phyloP scores from a whole-genome alignment of 2,113 vertebrate genomes.

The Trogon melanurus region DNA sequence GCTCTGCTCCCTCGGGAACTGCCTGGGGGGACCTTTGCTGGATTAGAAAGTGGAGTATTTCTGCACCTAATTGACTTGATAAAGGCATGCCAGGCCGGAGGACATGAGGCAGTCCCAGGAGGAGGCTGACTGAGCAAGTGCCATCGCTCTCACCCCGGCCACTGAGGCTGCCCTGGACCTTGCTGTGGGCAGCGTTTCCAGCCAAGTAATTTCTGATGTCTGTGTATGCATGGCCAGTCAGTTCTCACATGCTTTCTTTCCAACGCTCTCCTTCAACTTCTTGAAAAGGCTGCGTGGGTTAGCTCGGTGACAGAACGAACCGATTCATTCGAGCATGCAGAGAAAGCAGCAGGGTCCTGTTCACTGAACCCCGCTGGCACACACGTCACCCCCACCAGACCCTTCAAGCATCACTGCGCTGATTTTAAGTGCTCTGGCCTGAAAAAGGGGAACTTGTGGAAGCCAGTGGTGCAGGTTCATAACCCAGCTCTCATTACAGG shows the following conservation, averaged over 20 bases:
- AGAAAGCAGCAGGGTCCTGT: neutral
- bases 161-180: neutral
- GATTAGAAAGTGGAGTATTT: neutral
- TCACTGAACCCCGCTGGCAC: neutral
- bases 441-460: neutral
- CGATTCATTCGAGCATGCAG: fast-evolving
- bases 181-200: neutral
- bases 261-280: neutral
- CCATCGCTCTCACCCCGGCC: fast-evolving
- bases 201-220: neutral
- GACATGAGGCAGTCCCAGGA: neutral
- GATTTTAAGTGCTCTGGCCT: neutral
- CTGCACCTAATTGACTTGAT: neutral
- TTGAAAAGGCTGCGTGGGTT: neutral
- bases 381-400: neutral
- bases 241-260: neutral
- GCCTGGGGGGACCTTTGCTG: neutral
- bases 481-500: neutral
- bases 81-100: neutral
- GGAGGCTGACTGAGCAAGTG: neutral
- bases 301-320: neutral
- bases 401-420: neutral
- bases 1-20: neutral
- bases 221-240: neutral
- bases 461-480: neutral